phyloP scores from a whole-genome alignment of 2,888 invertebrate species.

The Leuctra nigra region DNA sequence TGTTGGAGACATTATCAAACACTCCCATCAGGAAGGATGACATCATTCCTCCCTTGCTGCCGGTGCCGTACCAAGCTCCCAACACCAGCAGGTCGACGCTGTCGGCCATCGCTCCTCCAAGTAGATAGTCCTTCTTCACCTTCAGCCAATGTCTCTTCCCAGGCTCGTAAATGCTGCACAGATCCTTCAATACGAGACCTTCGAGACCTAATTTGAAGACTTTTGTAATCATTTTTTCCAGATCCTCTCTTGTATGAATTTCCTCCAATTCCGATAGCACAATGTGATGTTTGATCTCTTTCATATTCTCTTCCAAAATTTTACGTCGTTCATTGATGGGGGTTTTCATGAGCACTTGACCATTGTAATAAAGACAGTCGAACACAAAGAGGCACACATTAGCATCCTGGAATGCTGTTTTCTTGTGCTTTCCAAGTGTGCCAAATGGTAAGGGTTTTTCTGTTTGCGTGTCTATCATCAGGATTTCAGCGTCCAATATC shows the following conservation, averaged over 20 bases:
- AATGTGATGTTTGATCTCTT: conserved; percentile 73
- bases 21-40: conserved; percentile 94
- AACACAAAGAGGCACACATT: conserved; percentile 89
- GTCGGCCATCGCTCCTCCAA: conserved; percentile 91
- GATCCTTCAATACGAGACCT: conserved; percentile 85
- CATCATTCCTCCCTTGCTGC: conserved; percentile 64
- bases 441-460: conserved; percentile 88
- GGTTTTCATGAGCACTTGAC: conserved; percentile 60
- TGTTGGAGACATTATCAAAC: conserved; percentile 53
- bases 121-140: conserved; percentile 92
- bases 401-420: conserved; percentile 76
- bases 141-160: conserved; percentile 95
- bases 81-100: conserved; percentile 88
- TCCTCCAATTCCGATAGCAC: conserved; percentile 82
- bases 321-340: conserved; percentile 68
- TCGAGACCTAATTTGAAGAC: conserved; percentile 81
- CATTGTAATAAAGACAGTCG: conserved; percentile 90
- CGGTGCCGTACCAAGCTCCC: conserved; percentile 69
- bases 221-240: conserved; percentile 76
- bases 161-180: conserved; percentile 77
- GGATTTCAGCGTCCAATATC: conserved; percentile 86
- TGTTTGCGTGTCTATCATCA: conserved; percentile 78
- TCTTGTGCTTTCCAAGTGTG: conserved; percentile 83
- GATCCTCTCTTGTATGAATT: conserved; percentile 54
- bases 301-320: conserved; percentile 73